phyloP scores from a whole-genome alignment of 2,888 invertebrate species.

The Cataglyphis cursor region DNA sequence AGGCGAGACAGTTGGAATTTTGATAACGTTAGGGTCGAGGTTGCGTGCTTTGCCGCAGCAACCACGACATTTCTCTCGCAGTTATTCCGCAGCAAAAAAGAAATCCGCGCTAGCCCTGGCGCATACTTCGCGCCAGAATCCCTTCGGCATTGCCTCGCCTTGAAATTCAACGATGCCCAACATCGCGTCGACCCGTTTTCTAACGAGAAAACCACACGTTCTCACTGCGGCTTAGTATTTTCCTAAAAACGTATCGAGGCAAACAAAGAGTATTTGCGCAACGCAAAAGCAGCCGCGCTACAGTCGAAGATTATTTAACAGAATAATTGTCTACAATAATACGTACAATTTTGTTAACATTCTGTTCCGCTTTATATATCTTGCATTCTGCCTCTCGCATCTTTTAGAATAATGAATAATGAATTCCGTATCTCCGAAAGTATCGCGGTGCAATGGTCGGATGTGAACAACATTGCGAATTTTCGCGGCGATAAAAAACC shows the following conservation, averaged over 20 bases:
- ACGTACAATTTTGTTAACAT: neutral
- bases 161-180: conserved; percentile 60
- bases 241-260: conserved; percentile 2
- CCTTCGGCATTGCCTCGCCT: conserved; percentile 33
- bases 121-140: conserved; percentile 40
- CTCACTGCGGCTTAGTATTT: conserved; percentile 1
- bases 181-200: conserved; percentile 23
- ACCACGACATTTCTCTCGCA: conserved; percentile 68
- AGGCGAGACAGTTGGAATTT: conserved; percentile 74
- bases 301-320: conserved; percentile 12
- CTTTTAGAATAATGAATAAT: neutral
- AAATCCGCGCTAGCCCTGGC: conserved; percentile 34
- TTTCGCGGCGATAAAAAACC: conserved; percentile 61
- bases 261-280: conserved; percentile 9
- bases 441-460: conserved; percentile 38
- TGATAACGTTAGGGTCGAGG: conserved; percentile 74
- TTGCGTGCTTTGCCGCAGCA: conserved; percentile 72
- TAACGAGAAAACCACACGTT: conserved; percentile 65
- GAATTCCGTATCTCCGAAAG: conserved; percentile 53
- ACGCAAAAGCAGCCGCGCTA: neutral
- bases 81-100: conserved; percentile 61
- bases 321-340: neutral
- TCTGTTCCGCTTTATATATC: neutral
- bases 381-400: neutral
- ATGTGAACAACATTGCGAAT: conserved; percentile 16